Conservation (phyloP, 2,888 invertebrate species). For the Lasioglossum calceatum region DNA sequence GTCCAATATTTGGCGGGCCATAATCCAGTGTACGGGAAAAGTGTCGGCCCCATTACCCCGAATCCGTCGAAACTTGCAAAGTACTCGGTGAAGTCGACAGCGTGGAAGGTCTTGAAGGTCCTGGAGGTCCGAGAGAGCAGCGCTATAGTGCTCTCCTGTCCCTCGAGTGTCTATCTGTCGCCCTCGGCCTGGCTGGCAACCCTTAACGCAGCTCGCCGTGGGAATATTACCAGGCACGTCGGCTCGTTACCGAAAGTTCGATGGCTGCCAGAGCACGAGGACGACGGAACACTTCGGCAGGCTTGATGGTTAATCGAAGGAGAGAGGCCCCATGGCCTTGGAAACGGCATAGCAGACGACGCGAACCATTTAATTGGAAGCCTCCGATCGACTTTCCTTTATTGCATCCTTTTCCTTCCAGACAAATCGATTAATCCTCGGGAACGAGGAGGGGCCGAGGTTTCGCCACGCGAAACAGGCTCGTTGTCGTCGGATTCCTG, state of each 20-base stretch:
- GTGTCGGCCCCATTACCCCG: slow-evolving; percentile 31
- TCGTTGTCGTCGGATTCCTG: slow-evolving; percentile 8
- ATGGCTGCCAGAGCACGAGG: slow-evolving; percentile 34
- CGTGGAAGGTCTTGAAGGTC: slow-evolving; percentile 3
- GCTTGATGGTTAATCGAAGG: slow-evolving; percentile 66
- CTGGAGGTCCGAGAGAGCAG: slow-evolving; percentile 16
- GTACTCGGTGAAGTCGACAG: slow-evolving; percentile 12
- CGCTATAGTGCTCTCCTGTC: neutral
- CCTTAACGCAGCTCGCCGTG: slow-evolving; percentile 55
- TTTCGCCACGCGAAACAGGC: neutral
- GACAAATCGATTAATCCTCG: slow-evolving; percentile 36
- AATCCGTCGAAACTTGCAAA: slow-evolving; percentile 40
- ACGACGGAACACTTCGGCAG: neutral
- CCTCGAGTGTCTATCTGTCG: slow-evolving; percentile 21
- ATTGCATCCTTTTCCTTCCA: slow-evolving; percentile 23
- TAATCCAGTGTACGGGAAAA: slow-evolving; percentile 2
- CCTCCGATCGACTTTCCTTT: slow-evolving; percentile 19
- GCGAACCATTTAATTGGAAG: slow-evolving; percentile 58
- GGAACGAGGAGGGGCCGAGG: slow-evolving; percentile 9
- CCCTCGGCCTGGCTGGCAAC: slow-evolving; percentile 15
- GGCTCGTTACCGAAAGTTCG: slow-evolving; percentile 71
- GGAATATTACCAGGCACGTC: slow-evolving; percentile 69
- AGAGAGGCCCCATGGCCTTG: slow-evolving; percentile 32
- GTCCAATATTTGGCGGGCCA: neutral
- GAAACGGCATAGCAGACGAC: slow-evolving; percentile 11